Evolutionary conservation across 1,140 invertebrate genomes (phyloP).

Genomic region (Planococcus citri): DNA sequence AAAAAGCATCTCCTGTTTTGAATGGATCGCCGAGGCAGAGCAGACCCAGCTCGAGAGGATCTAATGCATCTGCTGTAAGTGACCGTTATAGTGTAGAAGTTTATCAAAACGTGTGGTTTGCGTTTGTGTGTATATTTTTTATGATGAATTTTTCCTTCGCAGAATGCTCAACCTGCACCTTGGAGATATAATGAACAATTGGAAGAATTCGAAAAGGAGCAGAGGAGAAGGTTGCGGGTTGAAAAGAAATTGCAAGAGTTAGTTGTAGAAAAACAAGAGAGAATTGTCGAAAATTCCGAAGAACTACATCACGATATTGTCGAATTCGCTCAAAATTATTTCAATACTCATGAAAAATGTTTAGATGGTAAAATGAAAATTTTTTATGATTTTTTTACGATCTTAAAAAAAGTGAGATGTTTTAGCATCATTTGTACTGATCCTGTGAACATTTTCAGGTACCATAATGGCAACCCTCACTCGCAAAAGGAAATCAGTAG

Average conservation of each 20-base stretch:
- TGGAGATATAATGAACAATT: constrained; percentile 26
- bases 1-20: constrained; percentile 22
- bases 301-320: constrained; percentile 65
- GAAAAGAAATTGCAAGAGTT: constrained; percentile 74
- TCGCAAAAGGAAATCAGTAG: constrained; percentile 59
- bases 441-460: constrained; percentile 31
- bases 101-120: no score
- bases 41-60: constrained; percentile 34
- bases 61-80: constrained; percentile 30
- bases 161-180: constrained; percentile 4
- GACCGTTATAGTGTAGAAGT: not conserved
- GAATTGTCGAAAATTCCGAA: constrained; percentile 37
- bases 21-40: constrained; percentile 34
- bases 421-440: no score
- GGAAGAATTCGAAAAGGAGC: constrained; percentile 45
- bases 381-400: no score
- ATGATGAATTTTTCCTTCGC: not conserved
- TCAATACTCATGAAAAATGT: constrained; percentile 76
- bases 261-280: constrained; percentile 44
- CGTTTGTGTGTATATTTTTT: not conserved
- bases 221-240: constrained; percentile 64
- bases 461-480: constrained; percentile 82
- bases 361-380: constrained; percentile 44
- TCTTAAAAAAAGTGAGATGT: no score
- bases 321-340: constrained; percentile 87